phyloP scores from a whole-genome alignment of 1,140 invertebrate genomes.

The Myzus persicae region DNA sequence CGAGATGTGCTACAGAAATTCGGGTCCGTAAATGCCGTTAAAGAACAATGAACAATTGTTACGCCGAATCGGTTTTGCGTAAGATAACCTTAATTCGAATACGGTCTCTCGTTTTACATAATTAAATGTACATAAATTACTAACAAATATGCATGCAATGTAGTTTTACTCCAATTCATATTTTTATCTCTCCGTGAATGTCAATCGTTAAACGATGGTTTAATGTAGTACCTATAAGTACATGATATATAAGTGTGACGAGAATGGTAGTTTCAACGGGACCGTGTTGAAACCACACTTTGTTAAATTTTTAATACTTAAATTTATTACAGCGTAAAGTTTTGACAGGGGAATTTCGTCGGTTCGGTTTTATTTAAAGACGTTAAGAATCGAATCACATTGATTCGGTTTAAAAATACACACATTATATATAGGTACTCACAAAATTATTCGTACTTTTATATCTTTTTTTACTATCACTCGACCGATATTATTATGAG shows the following conservation, averaged over 20 bases:
- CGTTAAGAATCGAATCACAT: neutral
- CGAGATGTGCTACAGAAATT: neutral
- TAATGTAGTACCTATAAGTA: neutral
- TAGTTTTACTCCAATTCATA: neutral
- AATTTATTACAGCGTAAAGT: neutral
- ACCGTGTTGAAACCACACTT: neutral
- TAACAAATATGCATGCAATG: neutral
- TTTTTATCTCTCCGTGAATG: neutral
- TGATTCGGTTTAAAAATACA: neutral
- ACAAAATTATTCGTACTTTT: neutral
- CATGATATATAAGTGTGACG: too few relatives aligned
- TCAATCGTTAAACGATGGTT: neutral
- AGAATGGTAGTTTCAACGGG: neutral
- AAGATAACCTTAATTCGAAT: conserved; percentile 42
- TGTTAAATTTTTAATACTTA: neutral
- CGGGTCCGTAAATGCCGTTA: neutral
- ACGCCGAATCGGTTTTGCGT: conserved; percentile 14
- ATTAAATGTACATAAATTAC: conserved; percentile 39
- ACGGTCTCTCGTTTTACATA: neutral
- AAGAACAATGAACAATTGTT: conserved; percentile 28
- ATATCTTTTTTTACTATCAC: neutral
- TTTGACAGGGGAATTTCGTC: neutral
- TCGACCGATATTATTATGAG: neutral
- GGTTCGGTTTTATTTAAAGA: neutral
- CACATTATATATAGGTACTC: neutral